phyloP scores from a whole-genome alignment of 2,797 vertebrate genomes.

The Spondyliosoma cantharus region DNA sequence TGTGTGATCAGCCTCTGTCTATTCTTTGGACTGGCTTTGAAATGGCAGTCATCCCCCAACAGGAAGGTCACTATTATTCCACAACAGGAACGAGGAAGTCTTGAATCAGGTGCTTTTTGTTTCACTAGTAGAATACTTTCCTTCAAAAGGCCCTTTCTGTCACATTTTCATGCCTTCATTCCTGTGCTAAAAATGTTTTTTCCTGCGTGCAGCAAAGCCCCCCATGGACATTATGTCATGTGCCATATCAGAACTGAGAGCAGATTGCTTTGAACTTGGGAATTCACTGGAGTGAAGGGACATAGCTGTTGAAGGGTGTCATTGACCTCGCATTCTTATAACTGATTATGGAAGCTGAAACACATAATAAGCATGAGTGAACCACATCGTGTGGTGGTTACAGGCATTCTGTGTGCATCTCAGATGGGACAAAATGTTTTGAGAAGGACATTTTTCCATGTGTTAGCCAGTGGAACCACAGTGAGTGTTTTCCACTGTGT shows the following conservation, averaged over 20 bases:
- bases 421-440: slow-evolving; percentile 42
- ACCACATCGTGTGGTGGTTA: slow-evolving; percentile 6
- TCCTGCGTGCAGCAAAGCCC: slow-evolving; percentile 4
- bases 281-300: slow-evolving; percentile 27
- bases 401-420: slow-evolving; percentile 20
- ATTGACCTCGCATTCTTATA: slow-evolving; percentile 22
- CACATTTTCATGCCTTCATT: slow-evolving; percentile 21
- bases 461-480: slow-evolving; percentile 37
- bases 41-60: slow-evolving; percentile 4
- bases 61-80: slow-evolving; percentile 6
- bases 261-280: slow-evolving; percentile 46
- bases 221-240: slow-evolving; percentile 25
- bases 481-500: slow-evolving; percentile 51
- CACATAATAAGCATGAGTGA: background rate
- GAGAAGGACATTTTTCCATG: slow-evolving; percentile 41
- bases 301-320: slow-evolving; percentile 16
- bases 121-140: slow-evolving; percentile 19
- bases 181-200: slow-evolving; percentile 15
- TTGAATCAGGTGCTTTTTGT: slow-evolving; percentile 8
- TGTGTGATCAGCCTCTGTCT: background rate
- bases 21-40: background rate
- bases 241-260: slow-evolving; percentile 16
- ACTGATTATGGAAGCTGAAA: slow-evolving; percentile 26
- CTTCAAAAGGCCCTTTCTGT: background rate
- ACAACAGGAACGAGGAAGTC: slow-evolving; percentile 26